phyloP scores from a whole-genome alignment of 2,113 vertebrate species.

The Rhea americana region DNA sequence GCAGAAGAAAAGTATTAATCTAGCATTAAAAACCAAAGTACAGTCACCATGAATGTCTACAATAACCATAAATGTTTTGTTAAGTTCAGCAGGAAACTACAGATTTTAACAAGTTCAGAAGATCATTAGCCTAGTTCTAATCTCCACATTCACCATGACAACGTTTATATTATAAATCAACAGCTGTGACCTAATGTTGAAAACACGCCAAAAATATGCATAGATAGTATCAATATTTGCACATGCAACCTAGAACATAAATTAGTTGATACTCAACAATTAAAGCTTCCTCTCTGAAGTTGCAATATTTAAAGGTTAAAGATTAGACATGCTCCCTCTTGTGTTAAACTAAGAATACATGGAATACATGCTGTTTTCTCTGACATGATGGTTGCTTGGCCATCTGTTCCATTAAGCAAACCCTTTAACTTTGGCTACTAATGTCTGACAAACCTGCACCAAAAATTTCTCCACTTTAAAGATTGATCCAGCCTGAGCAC shows the following conservation, averaged over 20 bases:
- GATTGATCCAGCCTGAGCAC: not conserved
- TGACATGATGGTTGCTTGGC: slow-evolving; percentile 70
- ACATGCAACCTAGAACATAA: slow-evolving; percentile 28
- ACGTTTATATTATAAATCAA: slow-evolving; percentile 17
- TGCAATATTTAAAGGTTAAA: slow-evolving; percentile 77
- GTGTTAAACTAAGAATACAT: slow-evolving; percentile 74
- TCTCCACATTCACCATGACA: not conserved
- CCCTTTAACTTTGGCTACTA: slow-evolving; percentile 51
- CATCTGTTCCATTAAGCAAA: slow-evolving; percentile 70
- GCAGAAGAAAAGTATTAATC: slow-evolving; percentile 16
- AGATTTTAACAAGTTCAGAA: slow-evolving; percentile 21
- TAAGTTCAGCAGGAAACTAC: not conserved
- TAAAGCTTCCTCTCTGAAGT: slow-evolving; percentile 61
- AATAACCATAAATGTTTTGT: slow-evolving; percentile 13
- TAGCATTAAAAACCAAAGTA: slow-evolving; percentile 4
- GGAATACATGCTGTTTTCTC: slow-evolving; percentile 70
- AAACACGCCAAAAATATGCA: slow-evolving; percentile 53
- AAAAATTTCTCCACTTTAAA: not conserved
- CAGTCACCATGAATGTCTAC: not conserved
- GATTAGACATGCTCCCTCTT: slow-evolving; percentile 78
- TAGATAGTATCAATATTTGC: slow-evolving; percentile 70
- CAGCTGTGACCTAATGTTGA: slow-evolving; percentile 37
- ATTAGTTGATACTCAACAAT: slow-evolving; percentile 67
- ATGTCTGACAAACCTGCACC: slow-evolving; percentile 47
- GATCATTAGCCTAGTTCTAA: not conserved